phyloP scores from a whole-genome alignment of 2,888 invertebrate species.

The Drosophila subquinaria region DNA sequence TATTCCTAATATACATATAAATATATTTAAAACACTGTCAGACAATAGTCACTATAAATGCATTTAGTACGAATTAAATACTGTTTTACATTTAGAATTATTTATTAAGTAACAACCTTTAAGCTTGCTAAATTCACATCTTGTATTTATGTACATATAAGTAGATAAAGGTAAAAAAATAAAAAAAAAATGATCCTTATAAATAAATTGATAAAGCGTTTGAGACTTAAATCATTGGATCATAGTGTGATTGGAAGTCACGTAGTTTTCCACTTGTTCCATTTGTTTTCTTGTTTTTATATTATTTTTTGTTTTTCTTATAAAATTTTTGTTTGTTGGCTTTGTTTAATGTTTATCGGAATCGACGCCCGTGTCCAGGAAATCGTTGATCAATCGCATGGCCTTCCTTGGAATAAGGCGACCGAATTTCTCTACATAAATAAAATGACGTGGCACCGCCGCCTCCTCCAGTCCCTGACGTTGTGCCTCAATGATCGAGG shows the following conservation, averaged over 20 bases:
- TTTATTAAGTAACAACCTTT: constrained; percentile 73
- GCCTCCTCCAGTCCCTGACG: constrained; percentile 88
- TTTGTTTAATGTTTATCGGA: constrained; percentile 84
- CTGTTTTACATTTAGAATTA: constrained; percentile 4
- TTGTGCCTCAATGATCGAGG: constrained; percentile 89
- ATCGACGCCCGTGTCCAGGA: constrained; percentile 89
- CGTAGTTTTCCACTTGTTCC: not conserved
- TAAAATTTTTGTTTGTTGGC: not conserved
- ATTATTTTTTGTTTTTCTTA: not conserved
- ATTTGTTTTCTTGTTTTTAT: not conserved
- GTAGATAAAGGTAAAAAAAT: constrained; percentile 28
- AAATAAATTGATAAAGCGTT: constrained; percentile 41
- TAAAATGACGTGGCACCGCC: constrained; percentile 88
- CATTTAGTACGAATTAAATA: too few species aligned
- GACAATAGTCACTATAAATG: too few species aligned
- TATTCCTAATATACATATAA: too few species aligned
- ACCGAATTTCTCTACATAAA: constrained; percentile 78
- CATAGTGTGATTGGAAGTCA: constrained; percentile 28
- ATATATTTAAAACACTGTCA: too few species aligned
- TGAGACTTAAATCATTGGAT: constrained; percentile 34
- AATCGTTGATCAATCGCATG: constrained; percentile 87
- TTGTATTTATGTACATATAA: constrained; percentile 32
- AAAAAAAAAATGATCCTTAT: constrained; percentile 10
- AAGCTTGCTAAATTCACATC: constrained; percentile 41
- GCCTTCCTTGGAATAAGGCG: constrained; percentile 87